Evolutionary conservation across 2,113 vertebrate species (phyloP).

Genomic region (Paradoxurus hermaphroditus): DNA sequence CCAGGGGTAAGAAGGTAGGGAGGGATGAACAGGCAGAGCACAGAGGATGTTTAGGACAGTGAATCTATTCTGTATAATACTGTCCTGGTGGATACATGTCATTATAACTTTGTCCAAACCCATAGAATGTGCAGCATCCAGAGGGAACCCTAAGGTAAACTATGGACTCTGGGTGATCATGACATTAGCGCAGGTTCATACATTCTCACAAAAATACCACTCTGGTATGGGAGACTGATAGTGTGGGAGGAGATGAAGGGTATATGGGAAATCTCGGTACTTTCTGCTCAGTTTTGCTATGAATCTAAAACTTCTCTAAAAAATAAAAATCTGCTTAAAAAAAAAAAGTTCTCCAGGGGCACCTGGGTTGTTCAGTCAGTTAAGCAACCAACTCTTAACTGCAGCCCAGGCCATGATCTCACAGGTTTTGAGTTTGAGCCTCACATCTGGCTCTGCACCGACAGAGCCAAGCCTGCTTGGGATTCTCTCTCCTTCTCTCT

Average conservation of each 20-base stretch:
- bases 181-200: not conserved
- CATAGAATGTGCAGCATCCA: not conserved
- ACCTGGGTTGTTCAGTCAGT: too few species aligned
- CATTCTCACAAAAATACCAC: not conserved
- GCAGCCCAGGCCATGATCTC: too few species aligned
- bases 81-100: not conserved
- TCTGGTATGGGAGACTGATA: not conserved
- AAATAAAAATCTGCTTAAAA: not conserved
- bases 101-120: not conserved
- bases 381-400: too few species aligned
- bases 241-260: not conserved
- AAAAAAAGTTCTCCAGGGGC: too few species aligned
- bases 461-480: too few species aligned
- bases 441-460: too few species aligned
- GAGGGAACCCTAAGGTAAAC: not conserved
- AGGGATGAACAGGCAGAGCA: not conserved
- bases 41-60: not conserved
- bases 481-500: too few species aligned
- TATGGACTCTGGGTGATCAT: not conserved
- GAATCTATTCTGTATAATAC: not conserved
- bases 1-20: too few species aligned
- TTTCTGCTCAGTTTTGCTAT: not conserved
- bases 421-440: too few species aligned
- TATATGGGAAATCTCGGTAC: not conserved
- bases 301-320: not conserved